Conservation (phyloP, 2,113 vertebrate species). For the Geococcyx californianus region DNA sequence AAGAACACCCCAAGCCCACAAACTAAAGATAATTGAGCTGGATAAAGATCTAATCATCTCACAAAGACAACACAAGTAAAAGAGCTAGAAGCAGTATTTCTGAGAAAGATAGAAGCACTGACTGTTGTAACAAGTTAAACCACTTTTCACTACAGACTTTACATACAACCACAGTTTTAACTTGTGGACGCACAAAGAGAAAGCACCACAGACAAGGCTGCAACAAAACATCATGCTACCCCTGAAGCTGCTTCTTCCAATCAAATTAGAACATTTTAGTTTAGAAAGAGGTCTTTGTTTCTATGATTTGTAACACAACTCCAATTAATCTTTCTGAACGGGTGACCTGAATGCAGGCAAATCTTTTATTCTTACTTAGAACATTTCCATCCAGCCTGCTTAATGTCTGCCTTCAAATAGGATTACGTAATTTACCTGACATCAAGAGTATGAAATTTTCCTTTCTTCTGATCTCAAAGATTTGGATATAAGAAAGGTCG, state of each 20-base stretch:
- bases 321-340: background rate
- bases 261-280: background rate
- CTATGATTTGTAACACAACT: background rate
- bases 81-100: background rate
- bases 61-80: background rate
- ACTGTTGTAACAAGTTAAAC: background rate
- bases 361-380: background rate
- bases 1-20: background rate
- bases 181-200: background rate
- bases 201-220: background rate
- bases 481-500: constrained; percentile 69
- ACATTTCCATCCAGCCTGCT: background rate
- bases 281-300: background rate
- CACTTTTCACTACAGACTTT: background rate
- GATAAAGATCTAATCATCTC: background rate
- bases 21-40: background rate
- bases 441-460: constrained; percentile 70
- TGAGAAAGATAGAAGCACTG: background rate
- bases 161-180: background rate
- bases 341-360: background rate
- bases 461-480: constrained; percentile 71
- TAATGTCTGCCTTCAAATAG: constrained; percentile 18
- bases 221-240: background rate
- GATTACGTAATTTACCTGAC: constrained; percentile 64
- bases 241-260: background rate